Evolutionary conservation across 2,888 invertebrate genomes (phyloP), one percentile per base, ranked within the genome.

Genomic region (Synergus japonicus): DNA sequence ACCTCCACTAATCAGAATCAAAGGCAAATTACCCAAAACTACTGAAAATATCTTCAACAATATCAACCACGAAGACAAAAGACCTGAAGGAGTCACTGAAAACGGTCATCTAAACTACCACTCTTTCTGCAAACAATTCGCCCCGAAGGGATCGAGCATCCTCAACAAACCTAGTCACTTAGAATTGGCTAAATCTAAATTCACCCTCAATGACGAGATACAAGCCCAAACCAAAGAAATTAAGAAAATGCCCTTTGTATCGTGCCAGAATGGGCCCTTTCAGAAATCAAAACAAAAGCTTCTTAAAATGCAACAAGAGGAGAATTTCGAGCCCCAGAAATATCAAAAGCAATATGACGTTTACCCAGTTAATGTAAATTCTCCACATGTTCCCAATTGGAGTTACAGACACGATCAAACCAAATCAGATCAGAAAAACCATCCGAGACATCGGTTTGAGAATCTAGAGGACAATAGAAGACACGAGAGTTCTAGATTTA

Each of bases 71-170:
- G 18, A 12, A 4, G 49, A 76, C 12, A n/a, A 79, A 7, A 79
- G 60, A 63, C 10, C 77, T 69, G 81, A 83, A 54, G 29, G 0
- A 37, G 78, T 84, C 15, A 82, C 79, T 8, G 88, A 88, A 63
- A 88, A 89, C 44, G 88, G 87, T 9, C 86, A 87, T 76, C 76
- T 86, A 0, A 89, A 89, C 81, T 88, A 89, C 78, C 87, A 89
- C 46, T 86, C 88, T 0, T 89, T 89, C 58, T 88, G 89, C 79
- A 90, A 90, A 15, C 88, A 89, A 44, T 88, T 89, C 37, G 86
- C 80, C 9, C 80, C 83, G 1, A 83, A 82, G 66, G 78, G 82
- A 2, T 83, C 81, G 12, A 83, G 79, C 76, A 83, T 79, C 76
- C 79, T 81, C 10, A 37, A 76, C 13, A 85, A 86, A 1, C 60